Evolutionary conservation across 2,113 vertebrate species (phyloP), one percentile per base, ranked within the genome.

Genomic region (Saguinus imperator): DNA sequence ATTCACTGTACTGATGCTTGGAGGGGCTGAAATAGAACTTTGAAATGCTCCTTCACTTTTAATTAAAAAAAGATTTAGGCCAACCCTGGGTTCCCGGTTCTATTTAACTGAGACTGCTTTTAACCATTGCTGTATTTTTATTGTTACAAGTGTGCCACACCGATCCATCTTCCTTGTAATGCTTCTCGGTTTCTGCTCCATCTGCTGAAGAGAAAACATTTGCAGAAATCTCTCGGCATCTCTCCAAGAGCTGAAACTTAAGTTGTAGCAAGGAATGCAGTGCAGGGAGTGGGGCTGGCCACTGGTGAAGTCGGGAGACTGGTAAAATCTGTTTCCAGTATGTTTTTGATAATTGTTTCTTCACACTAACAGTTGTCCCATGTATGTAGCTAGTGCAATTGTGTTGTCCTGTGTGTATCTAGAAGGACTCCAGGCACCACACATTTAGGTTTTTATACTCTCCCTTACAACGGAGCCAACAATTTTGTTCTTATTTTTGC

Each of bases 171-270:
- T 96, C 87, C 83, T 87, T 43, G 95, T 91, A 97, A 95, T 0
- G 86, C 92, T 91, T 92, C 92, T 96, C 3, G 7, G 87, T 95
- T 97, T 97, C 96, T 97, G 96, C 96, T 97, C 96, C 96, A 98
- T 97, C 98, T 98, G 97, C 96, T 75, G 77, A 94, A 97, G 96
- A 98, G 95, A 97, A 98, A 98, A 98, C 95, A 98, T 97, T 98
- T 97, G 95, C 96, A 95, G 90, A 97, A 97, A 95, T 96, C 73
- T 89, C 85, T 97, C 68, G 58, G 96, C 97, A 97, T 95, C 82
- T 94, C 85, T 98, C 97, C 97, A 96, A 95, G 61, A 81, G 52
- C 96, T 93, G 66, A 68, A 97, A 93, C 93, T 94, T 96, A 58
- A 12, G 83, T 79, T 76, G 91, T 61, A 95, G 90, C 90, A 77